Evolutionary conservation across 2,113 vertebrate genomes (phyloP).

Genomic region (Apteryx owenii): DNA sequence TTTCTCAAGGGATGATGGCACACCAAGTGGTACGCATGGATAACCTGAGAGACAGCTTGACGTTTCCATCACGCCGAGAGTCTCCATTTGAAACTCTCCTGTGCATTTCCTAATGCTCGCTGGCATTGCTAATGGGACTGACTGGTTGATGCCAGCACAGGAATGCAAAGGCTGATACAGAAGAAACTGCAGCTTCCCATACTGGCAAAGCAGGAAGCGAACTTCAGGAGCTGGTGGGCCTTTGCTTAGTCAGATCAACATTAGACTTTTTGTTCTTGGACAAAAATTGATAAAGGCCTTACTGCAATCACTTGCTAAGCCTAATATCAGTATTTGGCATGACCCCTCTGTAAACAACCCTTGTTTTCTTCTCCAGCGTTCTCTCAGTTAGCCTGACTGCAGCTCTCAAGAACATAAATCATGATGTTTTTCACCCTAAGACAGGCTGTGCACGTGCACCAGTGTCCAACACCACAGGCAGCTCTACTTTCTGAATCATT

Average conservation of each 20-base stretch:
- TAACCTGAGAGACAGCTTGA: neutral
- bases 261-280: neutral
- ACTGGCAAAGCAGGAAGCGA: neutral
- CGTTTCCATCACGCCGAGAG: neutral
- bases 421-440: fast-evolving
- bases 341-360: neutral
- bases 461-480: neutral
- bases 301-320: neutral
- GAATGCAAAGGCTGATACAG: neutral
- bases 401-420: neutral
- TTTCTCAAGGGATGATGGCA: neutral
- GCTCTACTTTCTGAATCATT: neutral
- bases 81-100: neutral
- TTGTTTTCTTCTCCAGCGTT: neutral
- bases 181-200: neutral
- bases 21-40: fast-evolving
- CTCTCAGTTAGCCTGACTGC: neutral
- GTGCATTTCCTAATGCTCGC: neutral
- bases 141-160: neutral
- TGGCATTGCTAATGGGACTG: neutral
- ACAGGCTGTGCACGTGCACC: neutral
- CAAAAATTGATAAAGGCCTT: neutral
- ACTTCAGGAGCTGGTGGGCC: neutral
- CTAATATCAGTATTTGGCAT: neutral
- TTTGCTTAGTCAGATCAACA: neutral